Evolutionary conservation across 2,113 vertebrate species (phyloP).

Genomic region (Cynoglossus semilaevis): DNA sequence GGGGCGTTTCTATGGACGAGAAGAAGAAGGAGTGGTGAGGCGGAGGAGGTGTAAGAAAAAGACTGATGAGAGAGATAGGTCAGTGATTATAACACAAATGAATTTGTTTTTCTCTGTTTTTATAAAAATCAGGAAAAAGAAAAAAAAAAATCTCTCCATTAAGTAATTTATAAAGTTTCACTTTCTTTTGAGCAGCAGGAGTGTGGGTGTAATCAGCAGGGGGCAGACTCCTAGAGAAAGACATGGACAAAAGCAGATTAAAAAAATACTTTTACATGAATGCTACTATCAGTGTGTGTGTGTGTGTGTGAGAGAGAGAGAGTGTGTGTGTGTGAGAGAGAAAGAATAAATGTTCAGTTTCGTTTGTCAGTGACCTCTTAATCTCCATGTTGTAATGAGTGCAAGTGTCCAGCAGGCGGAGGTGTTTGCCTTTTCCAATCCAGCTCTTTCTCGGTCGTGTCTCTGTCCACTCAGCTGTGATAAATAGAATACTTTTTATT

Average conservation of each 20-base stretch:
- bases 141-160: not conserved
- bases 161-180: not conserved
- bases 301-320: too few relatives aligned
- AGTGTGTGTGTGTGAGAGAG: too few relatives aligned
- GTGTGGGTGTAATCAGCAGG: not conserved
- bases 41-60: constrained; percentile 23
- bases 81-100: not conserved
- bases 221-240: not conserved
- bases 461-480: not conserved
- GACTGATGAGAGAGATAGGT: not conserved
- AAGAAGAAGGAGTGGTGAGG: constrained; percentile 97
- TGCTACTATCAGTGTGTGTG: too few relatives aligned
- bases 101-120: not conserved
- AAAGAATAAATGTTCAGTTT: too few relatives aligned
- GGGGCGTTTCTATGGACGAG: constrained; percentile 98
- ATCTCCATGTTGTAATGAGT: not conserved
- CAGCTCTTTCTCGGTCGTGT: not conserved
- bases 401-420: not conserved
- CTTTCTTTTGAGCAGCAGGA: not conserved
- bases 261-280: not conserved
- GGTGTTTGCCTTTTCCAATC: not conserved
- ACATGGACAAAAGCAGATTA: not conserved
- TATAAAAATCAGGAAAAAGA: not conserved
- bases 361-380: too few relatives aligned
- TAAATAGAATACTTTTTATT: not conserved